Evolutionary conservation across 2,888 invertebrate species (phyloP).

Genomic region (Tryphoninae sp.): DNA sequence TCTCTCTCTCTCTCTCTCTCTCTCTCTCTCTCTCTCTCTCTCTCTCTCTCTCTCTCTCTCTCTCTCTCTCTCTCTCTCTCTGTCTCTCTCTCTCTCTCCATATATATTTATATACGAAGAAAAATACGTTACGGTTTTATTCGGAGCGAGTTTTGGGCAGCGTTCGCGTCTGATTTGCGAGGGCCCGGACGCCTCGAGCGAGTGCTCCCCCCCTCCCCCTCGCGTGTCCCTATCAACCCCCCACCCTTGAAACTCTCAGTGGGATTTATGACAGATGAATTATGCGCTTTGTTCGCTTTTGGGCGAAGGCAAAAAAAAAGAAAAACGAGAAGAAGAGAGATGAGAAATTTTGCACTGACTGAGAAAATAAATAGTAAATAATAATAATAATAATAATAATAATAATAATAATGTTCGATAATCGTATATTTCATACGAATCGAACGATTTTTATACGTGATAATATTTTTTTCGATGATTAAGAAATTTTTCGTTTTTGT

Average conservation of each 20-base stretch:
- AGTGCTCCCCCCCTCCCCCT: slow-evolving; percentile 33
- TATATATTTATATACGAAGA: slow-evolving; percentile 18
- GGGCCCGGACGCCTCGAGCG: slow-evolving; percentile 46
- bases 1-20: too few species aligned
- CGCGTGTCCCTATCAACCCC: slow-evolving; percentile 37
- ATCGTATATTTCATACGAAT: too few species aligned
- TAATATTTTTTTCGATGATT: too few species aligned
- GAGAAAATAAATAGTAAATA: slow-evolving; percentile 48
- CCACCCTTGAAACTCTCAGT: slow-evolving; percentile 29
- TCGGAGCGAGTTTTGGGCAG: slow-evolving; percentile 57
- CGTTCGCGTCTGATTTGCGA: slow-evolving; percentile 63
- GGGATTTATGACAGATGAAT: slow-evolving; percentile 70
- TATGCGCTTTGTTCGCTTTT: slow-evolving; percentile 66
- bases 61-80: too few species aligned
- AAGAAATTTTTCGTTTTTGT: too few species aligned
- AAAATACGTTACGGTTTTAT: slow-evolving; percentile 49
- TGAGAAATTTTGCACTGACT: slow-evolving; percentile 38
- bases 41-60: too few species aligned
- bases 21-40: too few species aligned
- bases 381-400: slow-evolving; percentile 6
- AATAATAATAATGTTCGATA: too few species aligned
- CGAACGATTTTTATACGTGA: neutral
- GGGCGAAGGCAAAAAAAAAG: slow-evolving; percentile 14
- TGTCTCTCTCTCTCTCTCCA: too few species aligned
- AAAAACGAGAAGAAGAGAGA: slow-evolving; percentile 36